These are phyloP conservation scores for Carcharodon carcharias DNA, from an alignment of 2,797 vertebrate genomes.

Conservation along the genomic window DNA sequence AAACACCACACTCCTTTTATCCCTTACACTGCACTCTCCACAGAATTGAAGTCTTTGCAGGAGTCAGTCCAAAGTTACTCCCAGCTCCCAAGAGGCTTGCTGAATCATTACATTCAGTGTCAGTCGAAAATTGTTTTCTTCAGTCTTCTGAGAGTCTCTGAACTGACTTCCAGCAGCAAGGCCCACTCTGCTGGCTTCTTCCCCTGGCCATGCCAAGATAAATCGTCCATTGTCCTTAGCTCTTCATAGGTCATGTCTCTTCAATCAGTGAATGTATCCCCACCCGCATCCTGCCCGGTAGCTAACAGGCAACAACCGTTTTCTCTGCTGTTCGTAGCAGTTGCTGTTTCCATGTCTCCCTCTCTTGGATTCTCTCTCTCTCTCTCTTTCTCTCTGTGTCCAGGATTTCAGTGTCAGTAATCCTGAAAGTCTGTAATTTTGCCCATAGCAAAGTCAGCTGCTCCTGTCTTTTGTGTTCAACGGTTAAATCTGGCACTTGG, in stretches of 20 bases:
- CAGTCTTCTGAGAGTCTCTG: neutral
- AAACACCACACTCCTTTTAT: too few relatives aligned
- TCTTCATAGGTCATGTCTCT: neutral
- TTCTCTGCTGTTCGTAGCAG: neutral
- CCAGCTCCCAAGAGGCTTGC: neutral
- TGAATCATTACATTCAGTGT: neutral
- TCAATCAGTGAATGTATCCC: neutral
- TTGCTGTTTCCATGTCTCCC: neutral
- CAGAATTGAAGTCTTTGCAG: neutral
- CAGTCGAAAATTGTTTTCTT: neutral
- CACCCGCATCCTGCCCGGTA: too few relatives aligned
- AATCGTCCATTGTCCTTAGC: neutral
- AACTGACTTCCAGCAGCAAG: neutral
- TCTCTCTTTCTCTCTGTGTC: neutral
- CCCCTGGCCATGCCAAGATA: neutral
- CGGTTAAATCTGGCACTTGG: neutral
- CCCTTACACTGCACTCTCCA: too few relatives aligned
- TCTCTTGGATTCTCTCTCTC: neutral
- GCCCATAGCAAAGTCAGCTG: neutral
- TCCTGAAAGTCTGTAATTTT: neutral
- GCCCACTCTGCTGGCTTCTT: neutral
- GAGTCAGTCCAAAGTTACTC: neutral
- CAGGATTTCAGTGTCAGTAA: neutral
- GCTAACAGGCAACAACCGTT: too few relatives aligned
- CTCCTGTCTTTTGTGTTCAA: neutral